Percentiles rank a stretch among this genome's conserved stretches.
Evolutionary conservation across 2,797 vertebrate genomes (phyloP).

Genomic region (Chlorospingus flavigularis): DNA sequence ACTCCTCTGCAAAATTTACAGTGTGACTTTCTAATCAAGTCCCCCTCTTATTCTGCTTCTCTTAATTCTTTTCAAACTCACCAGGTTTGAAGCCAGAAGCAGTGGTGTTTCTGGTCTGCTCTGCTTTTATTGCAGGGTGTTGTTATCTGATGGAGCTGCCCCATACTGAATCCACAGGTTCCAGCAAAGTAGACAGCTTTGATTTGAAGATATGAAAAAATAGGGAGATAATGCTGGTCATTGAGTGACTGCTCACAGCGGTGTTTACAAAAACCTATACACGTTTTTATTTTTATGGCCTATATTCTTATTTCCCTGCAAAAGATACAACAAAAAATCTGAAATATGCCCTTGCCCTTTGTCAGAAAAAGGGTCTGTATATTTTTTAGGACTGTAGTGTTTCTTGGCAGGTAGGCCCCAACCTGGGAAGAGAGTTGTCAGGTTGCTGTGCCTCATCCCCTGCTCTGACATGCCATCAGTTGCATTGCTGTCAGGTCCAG

Average conservation of each 20-base stretch:
- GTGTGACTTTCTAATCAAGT: neutral
- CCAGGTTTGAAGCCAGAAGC: neutral
- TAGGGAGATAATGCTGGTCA: neutral
- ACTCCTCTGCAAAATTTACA: neutral
- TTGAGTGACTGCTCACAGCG: neutral
- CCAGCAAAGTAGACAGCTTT: neutral
- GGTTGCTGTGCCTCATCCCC: fast-evolving
- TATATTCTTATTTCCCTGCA: neutral
- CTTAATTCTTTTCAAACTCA: neutral
- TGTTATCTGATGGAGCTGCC: neutral
- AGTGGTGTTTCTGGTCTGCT: neutral
- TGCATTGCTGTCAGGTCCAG: fast-evolving
- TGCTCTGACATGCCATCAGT: neutral
- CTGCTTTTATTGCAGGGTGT: neutral
- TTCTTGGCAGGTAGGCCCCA: neutral
- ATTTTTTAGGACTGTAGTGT: neutral
- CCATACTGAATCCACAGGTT: neutral
- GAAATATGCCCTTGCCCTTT: neutral
- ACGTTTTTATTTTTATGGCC: neutral
- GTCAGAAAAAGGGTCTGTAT: neutral
- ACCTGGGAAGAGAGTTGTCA: neutral
- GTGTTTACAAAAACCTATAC: neutral
- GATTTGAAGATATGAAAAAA: neutral
- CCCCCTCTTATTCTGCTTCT: neutral
- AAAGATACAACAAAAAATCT: neutral